These are phyloP conservation scores for Loris lydekkerianus DNA, from an alignment of 2,797 vertebrate genomes.

Conservation along the genomic window DNA sequence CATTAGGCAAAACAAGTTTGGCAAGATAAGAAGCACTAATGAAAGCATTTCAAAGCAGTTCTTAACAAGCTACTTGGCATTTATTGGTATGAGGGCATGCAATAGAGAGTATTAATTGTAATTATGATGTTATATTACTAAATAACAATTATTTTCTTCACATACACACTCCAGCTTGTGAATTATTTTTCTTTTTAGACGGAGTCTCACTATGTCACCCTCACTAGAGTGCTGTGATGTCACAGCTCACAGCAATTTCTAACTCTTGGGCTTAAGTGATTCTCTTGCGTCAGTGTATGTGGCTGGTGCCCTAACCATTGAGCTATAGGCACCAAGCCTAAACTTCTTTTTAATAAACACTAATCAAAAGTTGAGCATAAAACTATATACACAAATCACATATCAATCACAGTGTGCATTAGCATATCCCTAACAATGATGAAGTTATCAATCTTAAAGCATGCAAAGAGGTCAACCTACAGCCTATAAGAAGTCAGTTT, in stretches of 20 bases:
- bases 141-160: conserved; percentile 58
- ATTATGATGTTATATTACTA: conserved; percentile 37
- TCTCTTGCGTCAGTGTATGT: too few relatives aligned
- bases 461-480: not conserved
- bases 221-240: too few relatives aligned
- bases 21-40: conserved; percentile 53
- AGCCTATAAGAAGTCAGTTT: not conserved
- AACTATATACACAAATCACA: conserved; percentile 8
- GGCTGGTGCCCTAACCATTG: too few relatives aligned
- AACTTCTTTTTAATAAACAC: conserved; percentile 14
- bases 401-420: not conserved
- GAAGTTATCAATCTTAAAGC: not conserved
- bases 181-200: not conserved
- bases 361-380: conserved; percentile 47
- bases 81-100: not conserved
- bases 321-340: not conserved
- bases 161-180: conserved; percentile 42
- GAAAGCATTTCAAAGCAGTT: conserved; percentile 62
- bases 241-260: too few relatives aligned
- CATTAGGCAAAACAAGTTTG: conserved; percentile 63
- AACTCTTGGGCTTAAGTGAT: too few relatives aligned
- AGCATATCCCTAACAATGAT: not conserved
- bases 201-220: too few relatives aligned
- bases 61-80: conserved; percentile 44
- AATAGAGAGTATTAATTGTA: not conserved